These are phyloP conservation scores for Ryuthela nishihirai DNA, from an alignment of 2,888 invertebrate genomes.

Conservation along the genomic window DNA sequence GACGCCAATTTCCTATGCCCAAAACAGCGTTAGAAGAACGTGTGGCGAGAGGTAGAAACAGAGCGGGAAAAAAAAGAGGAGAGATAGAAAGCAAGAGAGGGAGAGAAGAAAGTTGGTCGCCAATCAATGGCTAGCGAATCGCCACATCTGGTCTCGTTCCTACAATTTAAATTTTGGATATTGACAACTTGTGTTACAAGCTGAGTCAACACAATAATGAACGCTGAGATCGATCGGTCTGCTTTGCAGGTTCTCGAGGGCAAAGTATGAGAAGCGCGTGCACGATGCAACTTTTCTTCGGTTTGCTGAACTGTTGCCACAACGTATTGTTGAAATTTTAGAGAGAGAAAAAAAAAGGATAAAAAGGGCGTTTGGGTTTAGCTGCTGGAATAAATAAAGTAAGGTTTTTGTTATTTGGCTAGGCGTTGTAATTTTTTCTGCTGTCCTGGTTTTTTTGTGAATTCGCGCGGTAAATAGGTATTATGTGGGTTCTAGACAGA, in stretches of 20 bases:
- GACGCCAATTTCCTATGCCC: neutral
- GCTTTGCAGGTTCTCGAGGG: neutral
- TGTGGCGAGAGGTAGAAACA: neutral
- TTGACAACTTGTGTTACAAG: constrained; percentile 29
- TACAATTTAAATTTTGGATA: constrained; percentile 36
- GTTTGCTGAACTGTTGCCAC: no score
- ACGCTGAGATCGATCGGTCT: constrained; percentile 15
- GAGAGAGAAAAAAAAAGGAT: no score
- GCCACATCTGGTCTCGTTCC: constrained; percentile 30
- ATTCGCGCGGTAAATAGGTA: no score
- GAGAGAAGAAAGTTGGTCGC: neutral
- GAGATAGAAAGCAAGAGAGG: neutral
- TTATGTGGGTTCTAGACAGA: no score
- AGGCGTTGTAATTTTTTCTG: no score
- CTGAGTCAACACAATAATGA: constrained; percentile 28
- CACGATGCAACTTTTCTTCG: no score
- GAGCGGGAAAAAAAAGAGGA: neutral
- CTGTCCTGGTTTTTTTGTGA: no score
- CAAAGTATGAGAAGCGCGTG: no score
- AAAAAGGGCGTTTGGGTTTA: no score
- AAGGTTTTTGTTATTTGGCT: no score
- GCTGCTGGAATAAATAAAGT: no score
- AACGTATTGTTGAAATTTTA: no score
- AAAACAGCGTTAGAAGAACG: constrained; percentile 7
- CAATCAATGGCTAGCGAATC: constrained; percentile 22